These are phyloP conservation scores for Conops quadrifasciatus DNA, from an alignment of 2,888 invertebrate species.

Conservation along the genomic window DNA sequence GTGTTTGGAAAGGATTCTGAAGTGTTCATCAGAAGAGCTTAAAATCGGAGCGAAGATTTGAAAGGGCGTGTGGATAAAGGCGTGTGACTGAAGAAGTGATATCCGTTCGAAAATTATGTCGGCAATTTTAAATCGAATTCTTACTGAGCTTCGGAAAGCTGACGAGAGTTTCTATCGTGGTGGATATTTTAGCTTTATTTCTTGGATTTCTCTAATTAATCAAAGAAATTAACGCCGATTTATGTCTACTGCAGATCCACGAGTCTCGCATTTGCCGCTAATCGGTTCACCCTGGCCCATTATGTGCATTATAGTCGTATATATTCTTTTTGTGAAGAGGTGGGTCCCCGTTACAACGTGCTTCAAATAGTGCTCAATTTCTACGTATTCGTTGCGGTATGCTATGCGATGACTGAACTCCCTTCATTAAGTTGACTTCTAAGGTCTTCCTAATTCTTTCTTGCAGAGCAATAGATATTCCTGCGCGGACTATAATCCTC, in stretches of 20 bases:
- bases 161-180: conserved; percentile 13
- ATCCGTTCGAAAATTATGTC: neutral
- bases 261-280: conserved; percentile 73
- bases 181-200: no score
- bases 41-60: no score
- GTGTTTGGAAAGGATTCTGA: no score
- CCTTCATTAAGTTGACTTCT: no score
- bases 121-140: neutral
- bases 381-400: conserved; percentile 40
- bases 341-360: conserved; percentile 77
- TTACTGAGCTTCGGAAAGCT: neutral
- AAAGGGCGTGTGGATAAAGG: neutral
- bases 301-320: conserved; percentile 68
- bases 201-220: neutral
- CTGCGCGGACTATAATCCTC: conserved; percentile 41
- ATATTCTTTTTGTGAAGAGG: conserved; percentile 74
- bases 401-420: no score
- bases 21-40: no score
- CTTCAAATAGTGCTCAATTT: conserved; percentile 65
- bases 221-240: neutral
- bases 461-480: no score
- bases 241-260: conserved; percentile 42
- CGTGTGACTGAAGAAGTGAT: no score
- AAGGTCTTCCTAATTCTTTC: no score
- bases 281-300: conserved; percentile 73